A percentile compares a stretch with the other conserved stretches of the same genome.
These are phyloP conservation scores for Heterodera schachtii DNA, from an alignment of 1,140 invertebrate species.

Conservation along the genomic window DNA sequence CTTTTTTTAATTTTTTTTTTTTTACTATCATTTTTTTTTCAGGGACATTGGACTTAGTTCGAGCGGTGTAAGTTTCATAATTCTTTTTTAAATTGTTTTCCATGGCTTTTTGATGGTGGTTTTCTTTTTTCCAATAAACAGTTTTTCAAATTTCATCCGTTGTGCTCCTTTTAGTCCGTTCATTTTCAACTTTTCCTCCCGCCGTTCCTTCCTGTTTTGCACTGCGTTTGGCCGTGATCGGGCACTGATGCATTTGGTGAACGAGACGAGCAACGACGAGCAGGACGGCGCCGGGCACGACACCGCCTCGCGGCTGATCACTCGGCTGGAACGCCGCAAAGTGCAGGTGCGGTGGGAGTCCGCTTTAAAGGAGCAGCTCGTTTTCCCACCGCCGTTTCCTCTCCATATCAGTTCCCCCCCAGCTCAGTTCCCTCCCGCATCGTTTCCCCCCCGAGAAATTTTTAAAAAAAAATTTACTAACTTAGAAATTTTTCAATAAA, in stretches of 20 bases:
- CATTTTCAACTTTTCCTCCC: constrained; percentile 52
- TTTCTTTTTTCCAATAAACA: not conserved
- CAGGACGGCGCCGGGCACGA: constrained; percentile 28
- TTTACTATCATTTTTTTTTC: not conserved
- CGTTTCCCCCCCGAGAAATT: no score
- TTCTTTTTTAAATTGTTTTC: no score
- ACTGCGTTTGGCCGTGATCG: constrained; percentile 62
- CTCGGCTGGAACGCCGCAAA: constrained; percentile 61
- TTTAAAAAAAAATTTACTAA: no score
- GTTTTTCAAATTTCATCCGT: not conserved
- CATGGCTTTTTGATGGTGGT: no score
- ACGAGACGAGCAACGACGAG: constrained; percentile 48
- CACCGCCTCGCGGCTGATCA: constrained; percentile 51
- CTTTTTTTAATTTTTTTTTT: constrained; percentile 29
- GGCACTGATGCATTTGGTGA: constrained; percentile 55
- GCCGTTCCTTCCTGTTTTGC: constrained; percentile 60
- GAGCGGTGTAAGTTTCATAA: constrained; percentile 49
- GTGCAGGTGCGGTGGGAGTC: constrained; percentile 26
- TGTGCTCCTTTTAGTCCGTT: constrained; percentile 49
- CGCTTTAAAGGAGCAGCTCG: no score
- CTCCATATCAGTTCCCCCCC: no score
- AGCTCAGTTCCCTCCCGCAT: no score
- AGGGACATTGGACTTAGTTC: constrained; percentile 58
- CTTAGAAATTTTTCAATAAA: no score
- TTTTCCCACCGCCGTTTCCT: no score